These are phyloP conservation scores for Silurus meridionalis DNA, from an alignment of 2,113 vertebrate species.

Conservation along the genomic window DNA sequence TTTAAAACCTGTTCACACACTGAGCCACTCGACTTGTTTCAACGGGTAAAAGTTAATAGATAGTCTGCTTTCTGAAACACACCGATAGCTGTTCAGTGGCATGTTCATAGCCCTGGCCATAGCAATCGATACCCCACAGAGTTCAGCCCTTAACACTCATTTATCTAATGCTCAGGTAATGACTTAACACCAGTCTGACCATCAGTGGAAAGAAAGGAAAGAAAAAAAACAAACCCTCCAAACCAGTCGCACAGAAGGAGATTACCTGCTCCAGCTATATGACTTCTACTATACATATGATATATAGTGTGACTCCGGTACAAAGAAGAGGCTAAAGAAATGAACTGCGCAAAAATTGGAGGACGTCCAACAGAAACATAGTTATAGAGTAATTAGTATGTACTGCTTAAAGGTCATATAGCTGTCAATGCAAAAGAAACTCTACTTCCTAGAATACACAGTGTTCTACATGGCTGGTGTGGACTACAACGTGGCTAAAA, in stretches of 20 bases:
- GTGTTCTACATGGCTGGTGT: too few relatives aligned
- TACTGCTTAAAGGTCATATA: not conserved
- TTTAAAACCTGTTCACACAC: constrained; percentile 8
- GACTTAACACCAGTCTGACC: constrained; percentile 38
- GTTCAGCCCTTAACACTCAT: constrained; percentile 16
- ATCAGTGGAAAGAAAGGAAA: constrained; percentile 11
- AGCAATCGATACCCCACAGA: constrained; percentile 32
- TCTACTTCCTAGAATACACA: too few relatives aligned
- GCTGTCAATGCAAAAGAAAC: too few relatives aligned
- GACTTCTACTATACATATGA: constrained; percentile 25
- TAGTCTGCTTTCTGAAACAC: constrained; percentile 29
- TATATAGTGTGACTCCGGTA: constrained; percentile 25
- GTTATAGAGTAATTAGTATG: not conserved
- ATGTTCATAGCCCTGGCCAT: constrained; percentile 18
- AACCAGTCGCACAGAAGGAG: constrained; percentile 28
- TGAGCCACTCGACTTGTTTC: constrained; percentile 10
- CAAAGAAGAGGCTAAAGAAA: constrained; percentile 17
- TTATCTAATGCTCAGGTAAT: constrained; percentile 46
- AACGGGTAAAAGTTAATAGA: constrained; percentile 12
- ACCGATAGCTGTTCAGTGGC: constrained; percentile 28
- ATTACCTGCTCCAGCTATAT: constrained; percentile 40
- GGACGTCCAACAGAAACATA: not conserved
- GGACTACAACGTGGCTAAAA: too few relatives aligned
- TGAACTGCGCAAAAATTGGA: constrained; percentile 5
- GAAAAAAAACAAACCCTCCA: constrained; percentile 25